Evolutionary conservation across 2,113 vertebrate species (phyloP), one percentile per base, ranked within the genome.

Genomic region (Cynopterus brachyotis): DNA sequence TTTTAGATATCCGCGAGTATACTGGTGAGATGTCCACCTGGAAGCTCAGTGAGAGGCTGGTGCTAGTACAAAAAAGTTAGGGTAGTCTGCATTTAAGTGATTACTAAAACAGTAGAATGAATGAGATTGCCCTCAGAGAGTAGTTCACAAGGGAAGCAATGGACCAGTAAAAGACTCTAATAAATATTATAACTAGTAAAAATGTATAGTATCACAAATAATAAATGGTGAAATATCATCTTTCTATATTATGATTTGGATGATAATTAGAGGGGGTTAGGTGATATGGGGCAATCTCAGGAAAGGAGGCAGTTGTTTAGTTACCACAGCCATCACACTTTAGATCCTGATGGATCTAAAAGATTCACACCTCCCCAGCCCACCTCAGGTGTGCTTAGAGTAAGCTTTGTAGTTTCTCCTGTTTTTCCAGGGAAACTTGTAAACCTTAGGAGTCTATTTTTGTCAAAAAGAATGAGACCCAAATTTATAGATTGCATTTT

Each of bases 331-430:
- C 26, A 47, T 35, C 35, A 45, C 5, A 84, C 37, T 50, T 47
- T 47, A 47, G 90, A 60, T 9, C 42, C 19, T n/a, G 2, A 26
- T 9, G 24, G 19, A 10, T n/a, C 67, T 53, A 17, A 70, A 72
- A 9, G 11, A 35, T 13, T 2, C 47, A 9, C 16, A 1, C 5
- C 0, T 0, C 19, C 4, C n/a, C 8, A 8, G 1, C 2, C 15
- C 0, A 53, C 16, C 2, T 24, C 32, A 9, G 5, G 13, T 22
- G 0, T 12, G n/a, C 6, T 89, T n/a, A 10, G n/a, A 16, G 19
- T 37, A 19, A 9, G 9, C 12, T 50, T 55, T n/a, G 6, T 32
- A 37, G 26, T 80, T 70, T 73, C 10, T 13, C 6, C 45, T 73
- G 20, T 62, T 86, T n/a, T 78, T 87, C 42, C 11, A 57, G 26